Percentiles rank a stretch among this genome's conserved stretches.
phyloP scores from a whole-genome alignment of 2,888 invertebrate genomes.

The Drosophila niveifrons region DNA sequence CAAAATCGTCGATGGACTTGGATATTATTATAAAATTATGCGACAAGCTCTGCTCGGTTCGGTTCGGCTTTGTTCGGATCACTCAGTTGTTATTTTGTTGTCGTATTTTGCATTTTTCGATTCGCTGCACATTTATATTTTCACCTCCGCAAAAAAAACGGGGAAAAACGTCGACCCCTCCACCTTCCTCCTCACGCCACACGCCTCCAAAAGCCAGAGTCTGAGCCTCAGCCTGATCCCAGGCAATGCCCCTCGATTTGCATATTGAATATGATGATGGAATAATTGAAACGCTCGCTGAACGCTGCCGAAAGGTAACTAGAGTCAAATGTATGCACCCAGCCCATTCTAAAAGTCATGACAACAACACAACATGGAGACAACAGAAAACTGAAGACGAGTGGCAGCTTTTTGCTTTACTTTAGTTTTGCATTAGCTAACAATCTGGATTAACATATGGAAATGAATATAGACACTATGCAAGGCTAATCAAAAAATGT shows the following conservation, averaged over 20 bases:
- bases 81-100: conserved; percentile 13
- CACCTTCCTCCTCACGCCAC: conserved; percentile 1
- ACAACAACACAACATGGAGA: neutral
- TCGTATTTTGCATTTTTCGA: conserved; percentile 64
- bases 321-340: conserved; percentile 33
- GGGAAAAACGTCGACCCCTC: conserved; percentile 28
- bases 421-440: conserved; percentile 36
- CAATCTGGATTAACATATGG: conserved; percentile 19
- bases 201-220: neutral
- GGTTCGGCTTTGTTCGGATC: neutral
- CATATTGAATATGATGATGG: conserved; percentile 74
- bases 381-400: conserved; percentile 11
- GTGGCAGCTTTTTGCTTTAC: conserved; percentile 5
- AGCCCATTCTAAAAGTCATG: conserved; percentile 18
- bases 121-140: conserved; percentile 65
- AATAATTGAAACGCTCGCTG: conserved; percentile 60
- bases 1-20: conserved; percentile 41
- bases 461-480: neutral
- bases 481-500: neutral
- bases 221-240: neutral
- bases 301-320: conserved; percentile 13
- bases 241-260: conserved; percentile 51
- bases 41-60: conserved; percentile 18
- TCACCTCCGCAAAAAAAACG: conserved; percentile 47
- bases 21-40: conserved; percentile 75